These are phyloP conservation scores for Australoheros scitulus DNA, from an alignment of 2,113 vertebrate species.

Conservation along the genomic window DNA sequence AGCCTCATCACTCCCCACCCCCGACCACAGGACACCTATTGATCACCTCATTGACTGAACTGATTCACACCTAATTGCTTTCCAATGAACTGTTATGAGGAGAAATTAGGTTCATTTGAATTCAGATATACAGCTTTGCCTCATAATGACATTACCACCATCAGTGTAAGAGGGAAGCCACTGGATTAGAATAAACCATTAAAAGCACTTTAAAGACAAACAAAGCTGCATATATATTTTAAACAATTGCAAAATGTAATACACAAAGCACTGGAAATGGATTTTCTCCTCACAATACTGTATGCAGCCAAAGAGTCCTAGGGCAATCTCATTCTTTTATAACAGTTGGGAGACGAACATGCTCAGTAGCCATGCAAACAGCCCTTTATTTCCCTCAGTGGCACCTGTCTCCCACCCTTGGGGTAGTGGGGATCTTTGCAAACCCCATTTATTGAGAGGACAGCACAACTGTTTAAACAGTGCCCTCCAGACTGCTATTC, in stretches of 20 bases:
- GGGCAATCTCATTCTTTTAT: constrained; percentile 38
- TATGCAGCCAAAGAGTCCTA: constrained; percentile 25
- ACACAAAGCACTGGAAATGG: neutral
- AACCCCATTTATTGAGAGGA: constrained; percentile 54
- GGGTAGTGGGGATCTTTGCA: constrained; percentile 39
- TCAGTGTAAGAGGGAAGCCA: neutral
- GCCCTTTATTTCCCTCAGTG: constrained; percentile 44
- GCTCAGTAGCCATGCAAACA: constrained; percentile 61
- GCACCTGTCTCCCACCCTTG: constrained; percentile 61
- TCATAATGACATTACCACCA: neutral
- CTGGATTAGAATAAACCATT: neutral
- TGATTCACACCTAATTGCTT: constrained; percentile 46
- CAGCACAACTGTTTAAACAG: constrained; percentile 60
- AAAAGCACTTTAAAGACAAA: neutral
- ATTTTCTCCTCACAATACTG: neutral
- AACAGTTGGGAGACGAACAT: constrained; percentile 41
- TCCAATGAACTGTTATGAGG: constrained; percentile 19
- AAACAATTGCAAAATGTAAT: neutral
- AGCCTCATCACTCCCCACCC: constrained; percentile 30
- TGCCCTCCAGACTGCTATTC: constrained; percentile 64
- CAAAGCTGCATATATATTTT: neutral
- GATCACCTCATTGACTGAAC: constrained; percentile 42
- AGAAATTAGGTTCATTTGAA: neutral
- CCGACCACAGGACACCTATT: constrained; percentile 4
- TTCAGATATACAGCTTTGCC: constrained; percentile 1